Base-by-base conservation (phyloP, 2,797 vertebrate genomes). In the Parauchenoglanis punctatus region DNA sequence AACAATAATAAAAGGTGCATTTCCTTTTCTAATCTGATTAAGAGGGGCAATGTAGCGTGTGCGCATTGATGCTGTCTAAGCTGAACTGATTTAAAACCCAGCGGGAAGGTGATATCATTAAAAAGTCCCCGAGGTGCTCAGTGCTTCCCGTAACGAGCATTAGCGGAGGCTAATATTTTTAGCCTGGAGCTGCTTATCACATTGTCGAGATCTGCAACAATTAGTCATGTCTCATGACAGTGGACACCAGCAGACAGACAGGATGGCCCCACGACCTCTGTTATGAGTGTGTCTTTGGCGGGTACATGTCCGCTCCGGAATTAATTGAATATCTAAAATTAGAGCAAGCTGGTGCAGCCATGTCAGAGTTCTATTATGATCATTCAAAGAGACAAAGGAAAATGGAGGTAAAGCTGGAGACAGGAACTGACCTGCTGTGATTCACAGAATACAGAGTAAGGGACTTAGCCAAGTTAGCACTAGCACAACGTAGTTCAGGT, bases 261-360 rank as follows among this genome's bases (percentile, higher is more conserved):
- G 86, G 59, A 84, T 61, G 63, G 81, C 56, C 87, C 78, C 11
- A 20, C 3, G 85, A 91, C 89, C 86, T 82, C 81, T 86, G 87
- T 87, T 87, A 89, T 31, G 40, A 58, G 7, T 81, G 35, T 58
- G 59, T 88, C 81, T 88, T 90, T 89, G 90, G 88, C 44, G 63
- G 82, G 31, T 78, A 52, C 76, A 67, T 20, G 87, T 72, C 80
- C 82, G 72, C 65, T 67, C 87, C 77, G 70, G 77, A 85, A 85
- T 87, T 92, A 91, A 93, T 89, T 91, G 89, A 93, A 91, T 88
- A 86, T 84, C 91, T 90, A 90, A 91, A 91, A 90, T 90, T 90
- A 93, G 91, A 28, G 54, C 52, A 68, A 65, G 63, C 80, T 46
- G 63, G 54, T 18, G 49, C 70, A 65, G 87, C 88, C 85, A 40